Conservation (phyloP, 2,888 invertebrate species). For the Clistopyga incitator region DNA sequence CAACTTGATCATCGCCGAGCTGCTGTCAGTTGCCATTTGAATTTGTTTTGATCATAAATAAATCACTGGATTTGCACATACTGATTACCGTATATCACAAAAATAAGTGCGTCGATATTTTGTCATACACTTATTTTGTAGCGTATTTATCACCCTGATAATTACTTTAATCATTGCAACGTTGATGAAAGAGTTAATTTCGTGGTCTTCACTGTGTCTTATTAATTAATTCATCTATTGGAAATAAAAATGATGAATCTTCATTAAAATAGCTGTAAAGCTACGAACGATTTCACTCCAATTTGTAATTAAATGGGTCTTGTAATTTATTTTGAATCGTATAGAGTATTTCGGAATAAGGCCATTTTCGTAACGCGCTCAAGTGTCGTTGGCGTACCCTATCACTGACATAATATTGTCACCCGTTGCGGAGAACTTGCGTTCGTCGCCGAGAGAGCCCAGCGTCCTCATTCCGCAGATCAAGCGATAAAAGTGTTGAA, state of each 20-base stretch:
- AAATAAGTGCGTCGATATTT: not conserved
- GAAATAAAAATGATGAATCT: too few relatives aligned
- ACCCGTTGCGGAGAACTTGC: conserved; percentile 22
- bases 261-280: too few relatives aligned
- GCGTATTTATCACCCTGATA: not conserved
- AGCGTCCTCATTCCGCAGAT: conserved; percentile 55
- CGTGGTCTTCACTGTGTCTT: not conserved
- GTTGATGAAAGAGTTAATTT: not conserved
- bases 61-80: not conserved
- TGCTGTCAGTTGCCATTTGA: not conserved
- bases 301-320: not conserved
- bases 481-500: conserved; percentile 49
- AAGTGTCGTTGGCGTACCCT: conserved; percentile 27
- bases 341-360: not conserved
- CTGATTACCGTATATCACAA: conserved; percentile 1
- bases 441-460: not conserved
- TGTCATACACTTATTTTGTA: not conserved
- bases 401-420: conserved; percentile 26
- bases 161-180: not conserved
- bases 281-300: not conserved
- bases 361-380: conserved; percentile 10
- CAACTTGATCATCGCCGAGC: not conserved
- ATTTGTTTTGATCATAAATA: not conserved
- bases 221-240: too few relatives aligned
- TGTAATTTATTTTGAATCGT: not conserved